These are phyloP conservation scores for Physeter macrocephalus DNA, from an alignment of 2,113 vertebrate genomes.

Conservation along the genomic window DNA sequence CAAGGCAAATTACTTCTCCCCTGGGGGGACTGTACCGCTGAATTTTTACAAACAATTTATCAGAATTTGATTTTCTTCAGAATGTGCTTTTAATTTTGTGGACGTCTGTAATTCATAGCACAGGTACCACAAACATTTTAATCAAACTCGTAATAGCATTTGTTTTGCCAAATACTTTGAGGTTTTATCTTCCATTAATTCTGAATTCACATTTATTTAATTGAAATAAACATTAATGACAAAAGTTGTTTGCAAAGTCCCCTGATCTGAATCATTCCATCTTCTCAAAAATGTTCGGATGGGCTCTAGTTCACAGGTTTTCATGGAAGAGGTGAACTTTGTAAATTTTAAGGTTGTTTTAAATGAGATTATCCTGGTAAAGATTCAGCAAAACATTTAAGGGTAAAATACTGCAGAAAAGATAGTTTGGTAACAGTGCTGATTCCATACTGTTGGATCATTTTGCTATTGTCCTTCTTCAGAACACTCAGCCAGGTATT, in stretches of 20 bases:
- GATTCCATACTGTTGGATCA: background rate
- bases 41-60: constrained; percentile 56
- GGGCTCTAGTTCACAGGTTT: background rate
- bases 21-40: background rate
- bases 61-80: constrained; percentile 40
- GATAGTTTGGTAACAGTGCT: background rate
- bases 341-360: background rate
- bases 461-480: background rate
- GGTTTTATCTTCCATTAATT: constrained; percentile 68
- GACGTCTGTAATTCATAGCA: constrained; percentile 29
- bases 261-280: constrained; percentile 16
- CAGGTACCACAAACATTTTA: constrained; percentile 35
- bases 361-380: background rate
- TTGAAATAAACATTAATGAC: constrained; percentile 78
- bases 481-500: background rate
- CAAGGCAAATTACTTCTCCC: constrained; percentile 12
- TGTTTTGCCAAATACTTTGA: constrained; percentile 57
- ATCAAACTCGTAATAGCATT: constrained; percentile 10
- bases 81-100: constrained; percentile 48
- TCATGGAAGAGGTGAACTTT: background rate
- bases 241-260: constrained; percentile 41
- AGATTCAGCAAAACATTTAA: background rate
- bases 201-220: constrained; percentile 68
- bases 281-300: background rate
- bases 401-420: background rate